Base-by-base conservation (phyloP, 2,113 vertebrate species). In the Gnathonemus echidnorhynchus region DNA sequence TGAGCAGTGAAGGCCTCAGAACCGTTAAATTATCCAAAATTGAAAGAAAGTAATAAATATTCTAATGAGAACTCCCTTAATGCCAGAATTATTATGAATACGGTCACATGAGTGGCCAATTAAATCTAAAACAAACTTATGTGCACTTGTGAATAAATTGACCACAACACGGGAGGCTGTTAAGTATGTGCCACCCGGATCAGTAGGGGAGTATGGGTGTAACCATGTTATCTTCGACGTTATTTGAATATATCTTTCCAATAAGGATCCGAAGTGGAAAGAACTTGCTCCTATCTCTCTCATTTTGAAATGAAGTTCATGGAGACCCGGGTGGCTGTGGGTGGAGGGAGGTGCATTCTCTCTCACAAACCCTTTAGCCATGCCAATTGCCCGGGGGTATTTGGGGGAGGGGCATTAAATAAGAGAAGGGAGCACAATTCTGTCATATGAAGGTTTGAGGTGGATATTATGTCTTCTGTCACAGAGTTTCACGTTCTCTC, bases 11-110 rank as follows among this genome's bases (percentile, higher is more conserved):
- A 92, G 49, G 93, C 93, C 95, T 95, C 94, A 87, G 48, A 62
- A 77, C 62, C 50, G 95, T 96, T 97, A 98, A 98, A 97, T 97
- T 97, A 97, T 96, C 96, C 94, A 95, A 94, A 97, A 96, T 95
- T 96, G 95, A 96, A 95, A 94, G 94, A 96, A 95, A 95, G 96
- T 97, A 97, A 97, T 97, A 97, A 96, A 95, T 95, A 96, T 96
- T 95, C 88, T 92, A 95, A 95, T 95, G 93, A 96, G 94, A 87
- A 91, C 86, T 84, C 42, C 70, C 39, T 87, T 90, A 90, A 91
- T 88, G 93, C 91, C 92, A 49, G 91, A 91, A 92, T 92, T 88
- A 90, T 91, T 92, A 92, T 91, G 56, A 92, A 93, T 92, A 83
- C 92, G 93, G 93, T 94, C 93, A 92, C 90, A 93, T 88, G 89